Conservation (phyloP, 2,797 vertebrate genomes). For the Melanotaenia boesemani region DNA sequence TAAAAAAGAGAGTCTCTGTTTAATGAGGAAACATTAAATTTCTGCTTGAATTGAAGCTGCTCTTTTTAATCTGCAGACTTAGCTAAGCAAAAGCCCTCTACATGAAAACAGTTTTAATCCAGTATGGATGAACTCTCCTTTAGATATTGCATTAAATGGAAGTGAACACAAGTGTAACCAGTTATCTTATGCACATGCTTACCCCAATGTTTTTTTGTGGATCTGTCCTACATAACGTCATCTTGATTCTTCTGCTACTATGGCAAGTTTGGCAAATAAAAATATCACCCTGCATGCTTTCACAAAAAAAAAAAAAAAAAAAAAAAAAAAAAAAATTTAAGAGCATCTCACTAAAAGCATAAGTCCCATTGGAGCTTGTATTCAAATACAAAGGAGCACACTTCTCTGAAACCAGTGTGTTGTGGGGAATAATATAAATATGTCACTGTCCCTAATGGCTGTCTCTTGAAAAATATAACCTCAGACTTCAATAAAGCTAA, state of each 20-base stretch:
- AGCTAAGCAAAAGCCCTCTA: slow-evolving; percentile 7
- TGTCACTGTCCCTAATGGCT: slow-evolving; percentile 43
- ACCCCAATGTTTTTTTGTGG: slow-evolving; percentile 27
- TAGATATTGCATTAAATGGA: slow-evolving; percentile 25
- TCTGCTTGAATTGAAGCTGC: slow-evolving; percentile 15
- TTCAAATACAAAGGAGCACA: slow-evolving; percentile 29
- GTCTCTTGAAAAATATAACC: slow-evolving; percentile 55
- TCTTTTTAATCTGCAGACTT: slow-evolving; percentile 22
- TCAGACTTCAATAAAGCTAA: slow-evolving; percentile 51
- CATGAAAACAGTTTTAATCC: slow-evolving; percentile 32
- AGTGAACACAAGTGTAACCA: slow-evolving; percentile 16
- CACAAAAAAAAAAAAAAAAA: slow-evolving; percentile 44
- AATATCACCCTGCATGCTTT: slow-evolving; percentile 44
- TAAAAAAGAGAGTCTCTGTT: slow-evolving; percentile 2
- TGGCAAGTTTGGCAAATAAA: slow-evolving; percentile 51
- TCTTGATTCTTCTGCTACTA: slow-evolving; percentile 24
- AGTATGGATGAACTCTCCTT: slow-evolving; percentile 45
- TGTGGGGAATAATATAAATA: slow-evolving; percentile 34
- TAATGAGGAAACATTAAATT: slow-evolving; percentile 18
- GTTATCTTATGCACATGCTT: slow-evolving; percentile 23
- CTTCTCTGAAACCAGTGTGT: slow-evolving; percentile 28
- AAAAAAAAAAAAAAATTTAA: slow-evolving; percentile 23
- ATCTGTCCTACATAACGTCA: slow-evolving; percentile 34
- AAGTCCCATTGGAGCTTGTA: slow-evolving; percentile 25
- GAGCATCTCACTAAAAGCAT: slow-evolving; percentile 45